Base-by-base conservation (phyloP, 2,888 invertebrate genomes). In the Ctenicera cuprea region DNA sequence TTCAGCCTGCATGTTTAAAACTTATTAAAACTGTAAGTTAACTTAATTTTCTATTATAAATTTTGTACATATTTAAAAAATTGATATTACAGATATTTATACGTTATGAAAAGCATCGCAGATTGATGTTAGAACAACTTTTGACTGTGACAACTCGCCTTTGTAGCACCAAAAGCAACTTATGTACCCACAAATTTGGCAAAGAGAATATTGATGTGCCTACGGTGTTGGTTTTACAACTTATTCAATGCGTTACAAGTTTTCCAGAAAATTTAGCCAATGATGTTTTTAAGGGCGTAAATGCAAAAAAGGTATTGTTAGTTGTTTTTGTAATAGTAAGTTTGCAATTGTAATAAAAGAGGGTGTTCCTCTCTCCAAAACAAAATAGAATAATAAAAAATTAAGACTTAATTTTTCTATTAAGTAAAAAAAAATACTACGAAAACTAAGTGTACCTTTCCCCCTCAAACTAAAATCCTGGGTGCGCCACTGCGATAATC, bases 191-290 rank as follows among this genome's bases (percentile, higher is more conserved):
- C 87, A 94, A 97, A 82, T 89, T 97, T 77, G 91, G 92, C 33
- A 96, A 97, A 82, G 97, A 98, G 84, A 94, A 96, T 84, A 99
- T 99, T 85, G 98, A 99, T 89, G 99, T 99, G 97, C 91, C 99
- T 78, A 98, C 99, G 0, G 99, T 99, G 33, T 90, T 99, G 38
- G 97, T 99, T 11, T 89, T 99, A 66, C 98, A 99, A 86, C 90
- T 99, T 61, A 97, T 99, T 74, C 99, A 99, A 87, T 97, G 97
- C 87, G 97, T 98, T 54, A 97, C 98, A 48, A 93, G 94, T 64
- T 88, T 98, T 78, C 97, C 96, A 0, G 94, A 95, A 76, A 90
- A 90, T 65, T 85, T 95, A 52, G 84, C 80, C 64, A 88, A 88
- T 57, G 74, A 71, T 52, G 26, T 3, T 26, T 26, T 26, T 3